Evolutionary conservation across 2,888 invertebrate genomes (phyloP).

Genomic region (Heliconius charithonia): DNA sequence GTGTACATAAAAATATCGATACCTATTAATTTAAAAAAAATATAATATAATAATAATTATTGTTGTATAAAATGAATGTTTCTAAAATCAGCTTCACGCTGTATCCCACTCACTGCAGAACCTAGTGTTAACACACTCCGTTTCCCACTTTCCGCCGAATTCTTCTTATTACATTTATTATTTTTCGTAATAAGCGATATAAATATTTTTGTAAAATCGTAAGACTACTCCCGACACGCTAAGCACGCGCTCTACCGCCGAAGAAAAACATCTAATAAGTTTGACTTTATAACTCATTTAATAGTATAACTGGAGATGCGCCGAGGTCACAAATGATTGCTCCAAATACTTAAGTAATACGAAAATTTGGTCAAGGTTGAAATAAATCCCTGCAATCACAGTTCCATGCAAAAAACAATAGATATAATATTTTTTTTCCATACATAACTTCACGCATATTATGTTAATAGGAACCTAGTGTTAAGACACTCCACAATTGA

Average conservation of each 20-base stretch:
- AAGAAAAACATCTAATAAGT: conserved; percentile 41
- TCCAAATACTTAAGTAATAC: conserved; percentile 27
- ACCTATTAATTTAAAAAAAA: no score
- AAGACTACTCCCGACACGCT: conserved; percentile 7
- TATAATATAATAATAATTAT: no score
- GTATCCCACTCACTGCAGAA: no score
- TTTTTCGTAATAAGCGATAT: no score
- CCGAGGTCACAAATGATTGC: conserved; percentile 38
- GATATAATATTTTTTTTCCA: background rate
- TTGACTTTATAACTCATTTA: conserved; percentile 45
- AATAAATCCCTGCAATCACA: conserved; percentile 2
- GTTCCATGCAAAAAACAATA: conserved; percentile 1
- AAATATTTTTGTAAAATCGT: conserved; percentile 13
- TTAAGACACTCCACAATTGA: background rate
- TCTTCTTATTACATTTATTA: no score
- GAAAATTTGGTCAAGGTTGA: conserved; percentile 17
- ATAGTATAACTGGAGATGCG: conserved; percentile 30
- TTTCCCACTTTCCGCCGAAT: no score
- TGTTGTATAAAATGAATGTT: no score
- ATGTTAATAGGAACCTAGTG: background rate
- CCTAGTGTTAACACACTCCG: no score
- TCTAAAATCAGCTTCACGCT: no score
- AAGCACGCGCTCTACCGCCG: conserved; percentile 42
- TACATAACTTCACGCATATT: background rate
- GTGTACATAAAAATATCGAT: no score